phyloP scores from a whole-genome alignment of 2,113 vertebrate genomes.

The Hiodon alosoides region DNA sequence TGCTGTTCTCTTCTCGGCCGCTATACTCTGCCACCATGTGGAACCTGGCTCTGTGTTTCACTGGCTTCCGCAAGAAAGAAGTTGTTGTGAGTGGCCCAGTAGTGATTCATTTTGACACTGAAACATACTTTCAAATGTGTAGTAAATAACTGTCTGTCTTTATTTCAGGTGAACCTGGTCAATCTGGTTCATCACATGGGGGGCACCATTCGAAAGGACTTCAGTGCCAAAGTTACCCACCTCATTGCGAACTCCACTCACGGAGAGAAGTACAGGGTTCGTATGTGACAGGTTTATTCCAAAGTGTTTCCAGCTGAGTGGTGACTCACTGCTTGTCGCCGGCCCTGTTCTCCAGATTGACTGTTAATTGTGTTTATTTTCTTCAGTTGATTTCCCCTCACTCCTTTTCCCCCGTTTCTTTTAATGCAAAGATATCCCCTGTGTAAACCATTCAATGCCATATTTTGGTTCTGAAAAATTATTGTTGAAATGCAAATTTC shows the following conservation, averaged over 20 bases:
- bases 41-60: slow-evolving; percentile 88
- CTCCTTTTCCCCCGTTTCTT: no score
- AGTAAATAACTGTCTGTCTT: background rate
- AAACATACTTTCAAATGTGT: background rate
- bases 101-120: background rate
- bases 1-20: slow-evolving; percentile 86
- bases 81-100: slow-evolving; percentile 76
- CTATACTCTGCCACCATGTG: slow-evolving; percentile 88
- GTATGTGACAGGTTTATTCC: slow-evolving; percentile 40
- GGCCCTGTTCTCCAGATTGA: no score
- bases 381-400: background rate
- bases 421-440: no score
- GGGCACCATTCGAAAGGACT: slow-evolving; percentile 88
- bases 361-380: no score
- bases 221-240: slow-evolving; percentile 93
- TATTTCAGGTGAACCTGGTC: slow-evolving; percentile 78
- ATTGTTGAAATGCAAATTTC: no score
- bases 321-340: no score
- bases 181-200: slow-evolving; percentile 97
- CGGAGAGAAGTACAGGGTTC: slow-evolving; percentile 93
- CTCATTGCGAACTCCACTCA: slow-evolving; percentile 88
- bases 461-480: no score
- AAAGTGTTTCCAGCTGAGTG: no score
- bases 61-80: slow-evolving; percentile 91
- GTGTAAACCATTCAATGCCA: no score